These are phyloP conservation scores for Bombus sylvicola DNA, from an alignment of 1,140 invertebrate genomes.

Conservation along the genomic window DNA sequence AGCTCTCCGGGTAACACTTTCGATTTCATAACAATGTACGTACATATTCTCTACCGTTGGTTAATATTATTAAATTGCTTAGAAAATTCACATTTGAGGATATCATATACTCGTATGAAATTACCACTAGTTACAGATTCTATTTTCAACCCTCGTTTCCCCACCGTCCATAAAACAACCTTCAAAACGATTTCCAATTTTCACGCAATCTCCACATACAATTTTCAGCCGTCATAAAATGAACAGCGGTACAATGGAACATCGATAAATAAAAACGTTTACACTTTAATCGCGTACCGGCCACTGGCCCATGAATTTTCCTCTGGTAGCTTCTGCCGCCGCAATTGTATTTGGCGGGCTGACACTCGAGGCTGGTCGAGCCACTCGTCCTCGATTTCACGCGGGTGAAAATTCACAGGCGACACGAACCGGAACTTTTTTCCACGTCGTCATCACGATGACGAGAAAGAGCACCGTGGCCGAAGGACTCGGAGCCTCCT, in stretches of 20 bases:
- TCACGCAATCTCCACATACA: too few species aligned
- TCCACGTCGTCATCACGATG: slow-evolving; percentile 26
- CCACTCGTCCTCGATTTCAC: slow-evolving; percentile 19
- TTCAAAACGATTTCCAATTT: background rate
- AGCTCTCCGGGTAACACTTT: too few species aligned
- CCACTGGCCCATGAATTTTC: background rate
- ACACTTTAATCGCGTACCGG: background rate
- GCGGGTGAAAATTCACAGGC: background rate
- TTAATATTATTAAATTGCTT: too few species aligned
- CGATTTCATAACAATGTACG: too few species aligned
- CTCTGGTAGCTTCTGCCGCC: background rate
- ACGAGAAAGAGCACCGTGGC: slow-evolving; percentile 1
- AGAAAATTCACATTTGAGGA: too few species aligned
- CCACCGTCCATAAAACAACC: background rate
- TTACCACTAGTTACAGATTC: background rate
- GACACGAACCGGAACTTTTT: background rate
- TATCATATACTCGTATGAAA: too few species aligned
- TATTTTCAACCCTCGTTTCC: background rate
- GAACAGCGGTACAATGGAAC: background rate
- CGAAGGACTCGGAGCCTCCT: slow-evolving; percentile 7
- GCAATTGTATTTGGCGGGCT: background rate
- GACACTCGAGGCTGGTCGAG: background rate
- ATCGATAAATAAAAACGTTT: background rate
- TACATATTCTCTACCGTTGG: too few species aligned
- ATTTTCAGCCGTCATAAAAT: too few species aligned